These are phyloP conservation scores for Pangasius macronema DNA, from an alignment of 2,797 vertebrate genomes.

Conservation along the genomic window DNA sequence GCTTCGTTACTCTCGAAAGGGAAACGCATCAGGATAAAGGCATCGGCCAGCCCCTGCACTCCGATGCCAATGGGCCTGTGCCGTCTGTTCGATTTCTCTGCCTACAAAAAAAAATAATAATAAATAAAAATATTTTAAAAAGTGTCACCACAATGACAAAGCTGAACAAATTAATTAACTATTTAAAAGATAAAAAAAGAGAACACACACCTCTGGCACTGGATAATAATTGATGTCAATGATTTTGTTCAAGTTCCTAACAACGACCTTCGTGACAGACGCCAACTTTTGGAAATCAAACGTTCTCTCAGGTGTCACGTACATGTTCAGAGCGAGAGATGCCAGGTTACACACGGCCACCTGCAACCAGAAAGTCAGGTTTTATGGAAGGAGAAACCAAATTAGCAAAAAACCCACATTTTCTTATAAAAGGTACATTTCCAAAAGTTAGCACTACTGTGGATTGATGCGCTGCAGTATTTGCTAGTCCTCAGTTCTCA, in stretches of 20 bases:
- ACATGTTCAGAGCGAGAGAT: constrained; percentile 96
- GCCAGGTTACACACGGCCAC: constrained; percentile 93
- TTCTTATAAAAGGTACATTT: neutral
- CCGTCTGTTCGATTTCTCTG: constrained; percentile 85
- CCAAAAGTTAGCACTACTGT: neutral
- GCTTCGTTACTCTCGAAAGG: constrained; percentile 92
- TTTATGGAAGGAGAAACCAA: neutral
- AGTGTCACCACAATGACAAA: neutral
- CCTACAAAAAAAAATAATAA: constrained; percentile 66
- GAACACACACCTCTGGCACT: constrained; percentile 77
- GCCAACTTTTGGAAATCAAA: constrained; percentile 90
- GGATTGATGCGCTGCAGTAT: neutral
- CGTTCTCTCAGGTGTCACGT: constrained; percentile 85
- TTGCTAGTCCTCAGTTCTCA: constrained; percentile 57
- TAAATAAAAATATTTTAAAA: no score
- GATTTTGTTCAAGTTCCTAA: constrained; percentile 94
- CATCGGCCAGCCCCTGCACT: constrained; percentile 92
- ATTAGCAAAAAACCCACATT: neutral
- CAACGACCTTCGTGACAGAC: constrained; percentile 88
- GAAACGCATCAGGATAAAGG: constrained; percentile 93
- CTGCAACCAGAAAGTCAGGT: constrained; percentile 34
- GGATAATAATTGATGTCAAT: constrained; percentile 97
- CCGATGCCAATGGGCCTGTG: constrained; percentile 96
- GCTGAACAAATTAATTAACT: neutral
- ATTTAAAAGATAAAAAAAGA: neutral